These are phyloP conservation scores for Ceratothoa steindachneri DNA, from an alignment of 2,888 invertebrate genomes.

Conservation along the genomic window DNA sequence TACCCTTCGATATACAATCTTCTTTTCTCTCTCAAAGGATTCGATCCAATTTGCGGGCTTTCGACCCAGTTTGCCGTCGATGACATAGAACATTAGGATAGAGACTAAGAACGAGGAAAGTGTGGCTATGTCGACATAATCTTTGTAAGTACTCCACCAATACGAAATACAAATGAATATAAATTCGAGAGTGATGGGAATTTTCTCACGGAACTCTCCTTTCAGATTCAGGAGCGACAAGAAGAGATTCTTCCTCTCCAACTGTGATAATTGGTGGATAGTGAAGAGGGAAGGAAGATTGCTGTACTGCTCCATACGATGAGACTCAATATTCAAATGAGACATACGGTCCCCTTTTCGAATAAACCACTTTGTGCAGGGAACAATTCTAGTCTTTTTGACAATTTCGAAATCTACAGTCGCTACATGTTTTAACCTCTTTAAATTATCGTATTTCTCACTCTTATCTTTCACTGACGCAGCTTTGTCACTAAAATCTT, in stretches of 20 bases:
- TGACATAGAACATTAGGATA: not conserved
- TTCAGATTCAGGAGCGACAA: not conserved
- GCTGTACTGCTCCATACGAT: not conserved
- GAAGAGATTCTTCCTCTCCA: not conserved
- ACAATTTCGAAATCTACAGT: not conserved
- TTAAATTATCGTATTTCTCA: not conserved
- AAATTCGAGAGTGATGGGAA: not conserved
- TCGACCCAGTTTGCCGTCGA: not conserved
- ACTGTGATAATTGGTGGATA: not conserved
- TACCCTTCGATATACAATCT: not conserved
- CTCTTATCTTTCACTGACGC: not conserved
- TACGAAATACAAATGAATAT: not conserved
- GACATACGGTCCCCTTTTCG: not conserved
- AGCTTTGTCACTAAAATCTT: not conserved
- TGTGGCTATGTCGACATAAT: not conserved
- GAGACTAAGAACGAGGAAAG: not conserved
- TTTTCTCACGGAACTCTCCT: not conserved
- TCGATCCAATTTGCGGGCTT: not conserved
- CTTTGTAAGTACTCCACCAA: not conserved
- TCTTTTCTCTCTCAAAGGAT: not conserved
- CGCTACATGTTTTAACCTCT: not conserved
- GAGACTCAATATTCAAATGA: too few relatives aligned
- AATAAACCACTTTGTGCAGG: not conserved
- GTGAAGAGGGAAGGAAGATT: not conserved
- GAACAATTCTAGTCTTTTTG: not conserved